Conservation (phyloP, 2,888 invertebrate species). For the Empis livida region DNA sequence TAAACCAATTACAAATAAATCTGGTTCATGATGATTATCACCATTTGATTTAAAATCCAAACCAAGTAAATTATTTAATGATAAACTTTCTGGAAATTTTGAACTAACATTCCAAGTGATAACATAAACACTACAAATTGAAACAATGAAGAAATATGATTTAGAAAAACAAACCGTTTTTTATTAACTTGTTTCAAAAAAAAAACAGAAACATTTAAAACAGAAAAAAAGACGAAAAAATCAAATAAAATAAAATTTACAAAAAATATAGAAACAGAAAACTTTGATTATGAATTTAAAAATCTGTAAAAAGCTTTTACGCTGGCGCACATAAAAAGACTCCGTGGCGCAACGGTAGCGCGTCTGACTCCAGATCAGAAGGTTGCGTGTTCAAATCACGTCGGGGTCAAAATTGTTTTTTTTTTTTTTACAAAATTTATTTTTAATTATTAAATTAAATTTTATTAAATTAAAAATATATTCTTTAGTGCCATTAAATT, state of each 20-base stretch:
- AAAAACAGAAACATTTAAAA: too few relatives aligned
- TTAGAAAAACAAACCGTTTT: not conserved
- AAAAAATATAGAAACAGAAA: too few relatives aligned
- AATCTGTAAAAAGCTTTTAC: too few relatives aligned
- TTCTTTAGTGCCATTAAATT: too few relatives aligned
- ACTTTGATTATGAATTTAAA: too few relatives aligned
- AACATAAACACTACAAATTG: constrained; percentile 53
- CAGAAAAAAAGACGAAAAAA: too few relatives aligned
- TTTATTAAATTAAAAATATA: too few relatives aligned
- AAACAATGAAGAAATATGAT: not conserved
- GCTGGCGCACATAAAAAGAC: not conserved
- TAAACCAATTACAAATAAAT: constrained; percentile 73
- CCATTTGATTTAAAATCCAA: constrained; percentile 46
- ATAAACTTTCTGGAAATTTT: constrained; percentile 56
- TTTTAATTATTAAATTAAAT: not conserved
- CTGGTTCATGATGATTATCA: constrained; percentile 53
- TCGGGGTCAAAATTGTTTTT: not conserved
- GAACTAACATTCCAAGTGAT: constrained; percentile 88
- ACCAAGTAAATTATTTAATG: constrained; percentile 55
- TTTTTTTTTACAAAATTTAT: too few relatives aligned
- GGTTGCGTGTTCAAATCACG: constrained; percentile 1
- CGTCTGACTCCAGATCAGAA: constrained; percentile 1
- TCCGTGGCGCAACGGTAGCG: constrained; percentile 1
- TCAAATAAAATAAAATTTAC: too few relatives aligned
- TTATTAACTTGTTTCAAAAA: too few relatives aligned